These are phyloP conservation scores for Dendrophyllia cribrosa DNA, from an alignment of 64 coral and sea anemone genomes.

Conservation along the genomic window DNA sequence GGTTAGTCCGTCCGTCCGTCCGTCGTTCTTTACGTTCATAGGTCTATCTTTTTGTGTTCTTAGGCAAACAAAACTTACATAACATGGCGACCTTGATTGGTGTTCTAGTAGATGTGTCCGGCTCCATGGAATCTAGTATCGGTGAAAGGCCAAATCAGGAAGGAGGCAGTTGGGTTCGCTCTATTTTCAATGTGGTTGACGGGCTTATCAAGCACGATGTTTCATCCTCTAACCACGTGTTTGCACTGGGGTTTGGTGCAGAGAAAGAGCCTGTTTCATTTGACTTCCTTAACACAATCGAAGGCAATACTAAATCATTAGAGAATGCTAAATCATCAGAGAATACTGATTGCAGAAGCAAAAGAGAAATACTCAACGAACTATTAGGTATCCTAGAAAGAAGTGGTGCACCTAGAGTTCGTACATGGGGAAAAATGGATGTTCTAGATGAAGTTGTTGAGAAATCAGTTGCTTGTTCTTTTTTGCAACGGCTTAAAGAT, in stretches of 20 bases:
- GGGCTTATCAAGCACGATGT: conserved; percentile 45
- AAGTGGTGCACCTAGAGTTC: conserved; percentile 24
- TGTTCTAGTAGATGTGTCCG: conserved; percentile 45
- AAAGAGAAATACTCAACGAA: background rate
- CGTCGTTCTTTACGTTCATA: too few relatives aligned
- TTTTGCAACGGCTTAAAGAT: background rate
- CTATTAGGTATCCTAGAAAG: conserved; percentile 32
- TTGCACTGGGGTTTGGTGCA: conserved; percentile 55
- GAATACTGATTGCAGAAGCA: background rate
- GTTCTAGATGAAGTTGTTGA: background rate
- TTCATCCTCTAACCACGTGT: conserved; percentile 27
- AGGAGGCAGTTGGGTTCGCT: conserved; percentile 7
- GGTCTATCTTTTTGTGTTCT: too few relatives aligned
- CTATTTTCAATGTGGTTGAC: conserved; percentile 47
- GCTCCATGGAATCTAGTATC: conserved; percentile 31
- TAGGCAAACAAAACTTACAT: too few relatives aligned
- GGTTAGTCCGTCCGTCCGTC: too few relatives aligned
- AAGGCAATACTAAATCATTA: background rate
- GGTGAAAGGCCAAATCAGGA: background rate
- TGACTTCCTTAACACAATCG: background rate
- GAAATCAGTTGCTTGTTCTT: background rate
- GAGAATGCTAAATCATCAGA: background rate
- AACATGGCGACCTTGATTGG: conserved; percentile 17
- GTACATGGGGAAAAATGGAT: conserved; percentile 38
- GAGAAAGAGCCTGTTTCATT: conserved; percentile 1